phyloP scores from a whole-genome alignment of 2,888 invertebrate genomes.

The Dastarcus helophoroides region DNA sequence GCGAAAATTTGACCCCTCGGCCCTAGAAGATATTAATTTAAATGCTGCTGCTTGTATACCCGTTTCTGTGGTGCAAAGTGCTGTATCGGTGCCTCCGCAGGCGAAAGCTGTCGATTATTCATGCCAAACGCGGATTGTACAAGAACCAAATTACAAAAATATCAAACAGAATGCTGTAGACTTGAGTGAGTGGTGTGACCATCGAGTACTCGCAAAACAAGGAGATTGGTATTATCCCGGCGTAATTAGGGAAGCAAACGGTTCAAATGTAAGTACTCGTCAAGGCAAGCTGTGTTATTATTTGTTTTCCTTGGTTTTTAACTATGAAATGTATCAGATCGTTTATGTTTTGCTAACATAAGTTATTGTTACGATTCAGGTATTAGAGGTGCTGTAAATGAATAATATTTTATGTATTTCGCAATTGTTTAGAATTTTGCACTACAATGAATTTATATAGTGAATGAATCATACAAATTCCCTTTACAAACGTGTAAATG shows the following conservation, averaged over 20 bases:
- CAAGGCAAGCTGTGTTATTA: no score
- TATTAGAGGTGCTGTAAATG: no score
- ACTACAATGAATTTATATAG: no score
- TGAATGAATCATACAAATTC: no score
- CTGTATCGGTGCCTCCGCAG: constrained; percentile 31
- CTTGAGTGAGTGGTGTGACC: constrained; percentile 87
- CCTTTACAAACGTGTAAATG: no score
- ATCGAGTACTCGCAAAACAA: constrained; percentile 80
- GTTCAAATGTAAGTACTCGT: constrained; percentile 45
- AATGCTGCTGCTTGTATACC: constrained; percentile 25
- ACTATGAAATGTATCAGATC: no score
- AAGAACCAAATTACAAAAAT: constrained; percentile 19
- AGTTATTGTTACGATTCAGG: no score
- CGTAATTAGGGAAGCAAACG: constrained; percentile 65
- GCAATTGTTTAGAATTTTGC: no score
- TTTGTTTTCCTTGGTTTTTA: no score
- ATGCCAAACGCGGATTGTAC: constrained; percentile 25
- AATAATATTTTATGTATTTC: no score
- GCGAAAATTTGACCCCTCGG: constrained; percentile 73
- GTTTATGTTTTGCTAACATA: no score
- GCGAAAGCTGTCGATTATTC: constrained; percentile 34
- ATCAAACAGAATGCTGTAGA: constrained; percentile 44
- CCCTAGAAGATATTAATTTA: constrained; percentile 48
- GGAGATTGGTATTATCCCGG: constrained; percentile 77
- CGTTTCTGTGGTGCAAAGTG: constrained; percentile 33